Percentiles rank a stretch among this genome's conserved stretches.
phyloP scores from a whole-genome alignment of 2,888 invertebrate species.

The Amblyjoppa fuscipennis region DNA sequence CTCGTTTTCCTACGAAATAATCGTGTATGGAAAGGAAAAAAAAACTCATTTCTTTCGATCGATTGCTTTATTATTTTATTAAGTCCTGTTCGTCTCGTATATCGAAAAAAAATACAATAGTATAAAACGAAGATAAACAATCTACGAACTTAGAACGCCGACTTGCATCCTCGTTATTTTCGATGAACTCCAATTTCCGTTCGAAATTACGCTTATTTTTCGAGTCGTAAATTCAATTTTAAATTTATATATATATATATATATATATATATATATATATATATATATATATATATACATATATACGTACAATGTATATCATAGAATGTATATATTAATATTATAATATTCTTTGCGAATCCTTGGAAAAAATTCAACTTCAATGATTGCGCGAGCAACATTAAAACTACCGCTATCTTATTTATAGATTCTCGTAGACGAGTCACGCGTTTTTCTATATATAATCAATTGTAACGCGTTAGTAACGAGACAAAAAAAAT shows the following conservation, averaged over 20 bases:
- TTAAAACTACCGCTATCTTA: conserved; percentile 18
- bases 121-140: conserved; percentile 52
- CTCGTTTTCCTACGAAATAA: no score
- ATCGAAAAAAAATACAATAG: conserved; percentile 52
- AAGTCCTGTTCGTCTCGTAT: conserved; percentile 9
- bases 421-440: conserved; percentile 21
- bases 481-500: conserved; percentile 17
- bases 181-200: conserved; percentile 23
- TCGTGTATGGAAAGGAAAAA: no score
- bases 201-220: background rate
- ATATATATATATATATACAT: background rate
- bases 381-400: conserved; percentile 35
- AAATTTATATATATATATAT: background rate
- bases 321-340: conserved; percentile 52
- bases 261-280: conserved; percentile 2
- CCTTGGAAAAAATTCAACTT: conserved; percentile 38
- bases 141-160: conserved; percentile 31
- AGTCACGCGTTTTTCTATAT: background rate
- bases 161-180: background rate
- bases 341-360: conserved; percentile 45
- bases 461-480: conserved; percentile 10
- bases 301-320: conserved; percentile 28
- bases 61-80: conserved; percentile 47
- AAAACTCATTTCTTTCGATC: background rate
- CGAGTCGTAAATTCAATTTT: conserved; percentile 11